Evolutionary conservation across 2,888 invertebrate genomes (phyloP).

Genomic region (Marronus borbonicus): DNA sequence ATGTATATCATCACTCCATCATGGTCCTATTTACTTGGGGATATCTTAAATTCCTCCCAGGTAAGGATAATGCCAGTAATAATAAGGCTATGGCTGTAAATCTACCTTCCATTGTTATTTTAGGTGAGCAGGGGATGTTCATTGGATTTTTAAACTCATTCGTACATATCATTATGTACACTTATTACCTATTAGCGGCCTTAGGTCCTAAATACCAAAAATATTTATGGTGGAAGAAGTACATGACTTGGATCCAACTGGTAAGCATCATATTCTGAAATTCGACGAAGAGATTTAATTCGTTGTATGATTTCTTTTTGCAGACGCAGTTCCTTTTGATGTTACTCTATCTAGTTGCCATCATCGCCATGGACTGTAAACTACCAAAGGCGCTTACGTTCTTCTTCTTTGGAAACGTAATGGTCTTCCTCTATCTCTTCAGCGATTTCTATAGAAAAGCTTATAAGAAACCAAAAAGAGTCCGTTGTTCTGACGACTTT

Average conservation of each 20-base stretch:
- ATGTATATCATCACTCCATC: slow-evolving; percentile 90
- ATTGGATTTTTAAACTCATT: slow-evolving; percentile 91
- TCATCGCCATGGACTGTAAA: slow-evolving; percentile 79
- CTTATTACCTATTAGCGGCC: slow-evolving; percentile 90
- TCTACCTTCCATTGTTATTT: slow-evolving; percentile 61
- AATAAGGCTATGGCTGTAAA: too few species aligned
- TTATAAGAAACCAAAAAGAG: slow-evolving; percentile 60
- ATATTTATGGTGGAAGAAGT: slow-evolving; percentile 95
- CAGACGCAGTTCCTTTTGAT: slow-evolving; percentile 85
- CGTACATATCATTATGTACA: slow-evolving; percentile 94
- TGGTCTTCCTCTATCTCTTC: slow-evolving; percentile 84
- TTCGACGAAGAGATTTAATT: not conserved
- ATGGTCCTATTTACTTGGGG: slow-evolving; percentile 88
- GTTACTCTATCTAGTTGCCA: slow-evolving; percentile 79
- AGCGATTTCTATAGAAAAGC: slow-evolving; percentile 79
- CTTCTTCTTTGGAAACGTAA: slow-evolving; percentile 79
- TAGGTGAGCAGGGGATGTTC: slow-evolving; percentile 90
- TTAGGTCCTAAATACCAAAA: slow-evolving; percentile 91
- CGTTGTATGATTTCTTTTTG: slow-evolving; percentile 59
- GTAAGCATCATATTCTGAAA: slow-evolving; percentile 67
- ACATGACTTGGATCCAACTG: slow-evolving; percentile 90
- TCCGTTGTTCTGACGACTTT: not conserved
- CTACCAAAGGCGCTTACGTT: slow-evolving; percentile 81
- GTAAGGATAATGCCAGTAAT: slow-evolving; percentile 65
- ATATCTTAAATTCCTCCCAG: slow-evolving; percentile 84